These are phyloP conservation scores for Ypsolopha scabrella DNA, from an alignment of 2,888 invertebrate genomes.

Conservation along the genomic window DNA sequence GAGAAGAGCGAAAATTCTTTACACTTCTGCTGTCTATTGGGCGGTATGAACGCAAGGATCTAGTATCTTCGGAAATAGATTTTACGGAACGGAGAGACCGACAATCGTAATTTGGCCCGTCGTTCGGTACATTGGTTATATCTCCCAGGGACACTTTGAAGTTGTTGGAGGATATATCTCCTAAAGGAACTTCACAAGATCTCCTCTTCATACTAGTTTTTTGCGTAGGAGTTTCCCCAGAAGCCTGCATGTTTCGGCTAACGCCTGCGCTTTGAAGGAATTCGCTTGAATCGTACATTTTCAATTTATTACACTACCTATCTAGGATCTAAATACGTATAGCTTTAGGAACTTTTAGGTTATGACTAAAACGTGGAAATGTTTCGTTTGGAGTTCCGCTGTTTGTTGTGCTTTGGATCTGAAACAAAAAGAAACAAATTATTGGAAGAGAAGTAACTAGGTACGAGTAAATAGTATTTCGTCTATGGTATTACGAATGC, in stretches of 20 bases:
- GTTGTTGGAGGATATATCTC: conserved; percentile 55
- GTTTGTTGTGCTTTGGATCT: conserved; percentile 25
- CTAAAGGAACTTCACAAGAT: conserved; percentile 59
- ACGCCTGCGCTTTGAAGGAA: conserved; percentile 60
- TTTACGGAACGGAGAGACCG: conserved; percentile 45
- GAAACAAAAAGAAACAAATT: conserved; percentile 39
- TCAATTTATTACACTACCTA: conserved; percentile 15
- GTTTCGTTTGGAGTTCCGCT: conserved; percentile 31
- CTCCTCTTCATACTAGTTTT: conserved; percentile 61
- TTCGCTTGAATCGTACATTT: conserved; percentile 61
- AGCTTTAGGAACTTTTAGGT: conserved; percentile 50
- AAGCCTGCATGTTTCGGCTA: conserved; percentile 61
- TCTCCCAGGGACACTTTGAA: conserved; percentile 61
- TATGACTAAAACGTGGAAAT: conserved; percentile 63
- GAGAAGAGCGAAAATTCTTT: conserved; percentile 55
- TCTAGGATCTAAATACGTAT: conserved; percentile 23
- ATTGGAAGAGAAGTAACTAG: background rate
- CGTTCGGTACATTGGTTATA: conserved; percentile 31
- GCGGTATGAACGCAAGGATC: conserved; percentile 42
- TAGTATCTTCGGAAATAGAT: conserved; percentile 38
- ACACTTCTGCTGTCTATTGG: conserved; percentile 58
- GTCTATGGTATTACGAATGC: too few relatives aligned
- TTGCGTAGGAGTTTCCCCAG: conserved; percentile 56
- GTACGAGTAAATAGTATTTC: too few relatives aligned
- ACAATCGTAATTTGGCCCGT: conserved; percentile 41